phyloP scores from a whole-genome alignment of 2,797 vertebrate genomes.

The Clarias fuscus region DNA sequence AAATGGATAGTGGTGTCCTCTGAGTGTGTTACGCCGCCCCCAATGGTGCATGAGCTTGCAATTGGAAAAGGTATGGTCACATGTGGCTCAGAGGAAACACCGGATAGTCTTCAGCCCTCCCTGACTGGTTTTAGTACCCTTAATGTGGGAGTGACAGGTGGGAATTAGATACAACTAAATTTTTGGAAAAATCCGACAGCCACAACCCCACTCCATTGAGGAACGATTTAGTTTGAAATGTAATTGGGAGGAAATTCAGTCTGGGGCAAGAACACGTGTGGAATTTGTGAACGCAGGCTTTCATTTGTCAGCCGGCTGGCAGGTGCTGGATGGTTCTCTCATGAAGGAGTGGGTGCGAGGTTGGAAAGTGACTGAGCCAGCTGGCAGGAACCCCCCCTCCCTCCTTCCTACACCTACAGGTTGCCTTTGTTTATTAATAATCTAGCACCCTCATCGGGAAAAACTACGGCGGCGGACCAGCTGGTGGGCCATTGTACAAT shows the following conservation, averaged over 20 bases:
- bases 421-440: conserved; percentile 72
- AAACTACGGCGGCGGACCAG: conserved; percentile 46
- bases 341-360: conserved; percentile 43
- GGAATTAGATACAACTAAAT: no score
- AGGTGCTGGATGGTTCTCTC: conserved; percentile 27
- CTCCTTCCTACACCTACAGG: conserved; percentile 53
- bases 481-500: conserved; percentile 48
- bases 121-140: no score
- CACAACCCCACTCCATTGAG: background rate
- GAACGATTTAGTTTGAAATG: background rate
- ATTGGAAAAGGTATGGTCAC: no score
- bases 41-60: no score
- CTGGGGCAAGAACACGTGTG: background rate
- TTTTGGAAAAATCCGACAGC: no score
- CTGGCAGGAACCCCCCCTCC: conserved; percentile 55
- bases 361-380: conserved; percentile 58
- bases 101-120: no score
- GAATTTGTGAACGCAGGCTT: conserved; percentile 39
- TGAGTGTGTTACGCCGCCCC: no score
- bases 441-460: conserved; percentile 56
- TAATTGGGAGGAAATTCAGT: background rate
- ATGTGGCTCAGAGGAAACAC: no score
- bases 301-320: conserved; percentile 48
- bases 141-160: no score
- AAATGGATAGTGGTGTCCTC: no score